Evolutionary conservation across 2,888 invertebrate species (phyloP).

Genomic region (Drosophila aldrichi): DNA sequence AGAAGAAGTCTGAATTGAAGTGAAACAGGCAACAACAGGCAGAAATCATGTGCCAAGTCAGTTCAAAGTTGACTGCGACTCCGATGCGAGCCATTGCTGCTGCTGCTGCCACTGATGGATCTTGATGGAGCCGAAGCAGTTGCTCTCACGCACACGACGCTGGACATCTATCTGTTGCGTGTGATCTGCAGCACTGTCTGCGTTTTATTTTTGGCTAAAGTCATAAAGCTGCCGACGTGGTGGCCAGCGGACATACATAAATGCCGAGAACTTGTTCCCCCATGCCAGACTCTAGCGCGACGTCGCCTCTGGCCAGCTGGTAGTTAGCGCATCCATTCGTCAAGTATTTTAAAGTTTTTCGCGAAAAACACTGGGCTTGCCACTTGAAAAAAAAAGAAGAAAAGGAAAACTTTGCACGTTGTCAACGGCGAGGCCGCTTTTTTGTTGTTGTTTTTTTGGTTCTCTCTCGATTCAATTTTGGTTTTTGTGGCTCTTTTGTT

Average conservation of each 20-base stretch:
- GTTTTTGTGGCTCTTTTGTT: constrained; percentile 24
- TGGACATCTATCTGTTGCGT: constrained; percentile 60
- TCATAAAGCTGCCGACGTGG: constrained; percentile 63
- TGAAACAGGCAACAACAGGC: constrained; percentile 38
- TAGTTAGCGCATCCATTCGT: constrained; percentile 71
- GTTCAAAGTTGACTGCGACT: constrained; percentile 72
- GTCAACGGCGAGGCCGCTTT: constrained; percentile 49
- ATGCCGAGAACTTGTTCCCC: constrained; percentile 70
- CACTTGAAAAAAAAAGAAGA: constrained; percentile 61
- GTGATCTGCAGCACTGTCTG: constrained; percentile 69
- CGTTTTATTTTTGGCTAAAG: constrained; percentile 77
- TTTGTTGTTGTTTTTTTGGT: not conserved
- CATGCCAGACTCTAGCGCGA: constrained; percentile 17
- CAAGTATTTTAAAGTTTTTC: constrained; percentile 76
- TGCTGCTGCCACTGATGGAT: constrained; percentile 37
- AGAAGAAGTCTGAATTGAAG: constrained; percentile 44
- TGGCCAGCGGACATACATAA: constrained; percentile 59
- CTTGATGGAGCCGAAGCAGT: constrained; percentile 39
- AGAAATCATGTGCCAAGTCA: constrained; percentile 26
- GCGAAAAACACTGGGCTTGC: constrained; percentile 65
- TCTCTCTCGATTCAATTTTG: constrained; percentile 17
- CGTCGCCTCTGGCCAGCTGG: constrained; percentile 41
- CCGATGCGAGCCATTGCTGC: constrained; percentile 2
- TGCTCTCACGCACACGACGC: constrained; percentile 60
- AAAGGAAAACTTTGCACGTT: constrained; percentile 40